Base-by-base conservation (phyloP, 1,140 invertebrate species). In the Phenacoccus solenopsis region DNA sequence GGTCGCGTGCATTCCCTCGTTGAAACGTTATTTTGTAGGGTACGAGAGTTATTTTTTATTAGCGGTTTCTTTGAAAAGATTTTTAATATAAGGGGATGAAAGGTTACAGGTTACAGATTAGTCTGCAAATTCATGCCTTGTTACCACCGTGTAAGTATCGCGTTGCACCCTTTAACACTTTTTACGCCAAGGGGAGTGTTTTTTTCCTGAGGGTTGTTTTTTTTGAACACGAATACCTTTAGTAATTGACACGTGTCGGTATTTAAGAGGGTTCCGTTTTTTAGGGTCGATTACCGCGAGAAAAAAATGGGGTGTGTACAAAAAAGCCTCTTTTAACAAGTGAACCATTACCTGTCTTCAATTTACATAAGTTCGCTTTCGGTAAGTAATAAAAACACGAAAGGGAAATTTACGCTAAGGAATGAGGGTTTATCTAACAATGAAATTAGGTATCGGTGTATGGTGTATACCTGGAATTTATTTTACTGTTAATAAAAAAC, bases 51-150 rank as follows among this genome's bases (percentile, higher is more conserved):
- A 49, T 49, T 49, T 49, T 49, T 49, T 49, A 49, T 49, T 9
- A 49, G 38, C 16, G 38, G 38, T 49, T 49, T 49, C 5, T 49
- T 49, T 49, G 38, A 49, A 49, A 49, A 49, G 38, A 49, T 49
- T 49, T 49, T 49, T 49, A 9, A 9, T 49, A 2, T 16, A 49
- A 49, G 38, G 38, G 38, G 38, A 49, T 49, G 38, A 49, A 49
- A 49, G 38, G 38, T 49, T 49, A 49, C 38, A 49, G 38, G 38
- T 49, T 49, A 49, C 38, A 49, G 38, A 49, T 49, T 49, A 49
- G 38, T 49, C 38, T 49, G 38, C 38, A 49, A 49, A 49, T 49
- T 49, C 38, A 49, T 49, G 38, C 38, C 38, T 49, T 49, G 38
- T 49, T 49, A 49, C 38, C 38, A 49, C 38, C 20, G 13, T 9